Percentiles rank a stretch among this genome's conserved stretches.
Conservation (phyloP, 2,888 invertebrate genomes). For the Lasioglossum malachurum region DNA sequence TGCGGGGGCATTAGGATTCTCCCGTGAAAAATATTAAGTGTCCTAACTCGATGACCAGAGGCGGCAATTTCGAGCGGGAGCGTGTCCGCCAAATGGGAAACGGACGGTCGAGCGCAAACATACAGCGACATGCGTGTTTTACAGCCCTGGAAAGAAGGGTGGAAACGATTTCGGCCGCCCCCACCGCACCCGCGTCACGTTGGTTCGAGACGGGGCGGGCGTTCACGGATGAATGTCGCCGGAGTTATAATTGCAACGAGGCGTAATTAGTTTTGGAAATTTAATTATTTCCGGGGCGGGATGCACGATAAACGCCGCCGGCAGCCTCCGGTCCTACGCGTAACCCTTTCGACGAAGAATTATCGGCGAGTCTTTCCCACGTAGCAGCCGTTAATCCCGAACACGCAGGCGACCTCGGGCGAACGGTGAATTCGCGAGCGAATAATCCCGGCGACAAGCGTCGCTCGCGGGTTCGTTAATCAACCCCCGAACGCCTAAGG, state of each 20-base stretch:
- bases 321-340: conserved; percentile 27
- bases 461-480: conserved; percentile 43
- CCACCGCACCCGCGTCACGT: not conserved
- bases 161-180: conserved; percentile 38
- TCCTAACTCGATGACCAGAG: not conserved
- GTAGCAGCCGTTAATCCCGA: conserved; percentile 63
- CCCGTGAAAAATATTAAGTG: not conserved
- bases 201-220: conserved; percentile 16
- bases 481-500: conserved; percentile 35
- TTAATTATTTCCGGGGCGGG: conserved; percentile 80
- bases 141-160: conserved; percentile 20
- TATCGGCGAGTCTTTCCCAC: conserved; percentile 64
- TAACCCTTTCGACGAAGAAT: conserved; percentile 65
- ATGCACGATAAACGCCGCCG: conserved; percentile 77
- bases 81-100: not conserved
- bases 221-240: conserved; percentile 74
- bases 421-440: not conserved
- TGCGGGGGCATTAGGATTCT: not conserved
- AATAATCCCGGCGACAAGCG: conserved; percentile 40
- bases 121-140: not conserved
- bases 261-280: conserved; percentile 84
- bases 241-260: conserved; percentile 82
- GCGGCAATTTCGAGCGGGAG: not conserved
- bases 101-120: not conserved
- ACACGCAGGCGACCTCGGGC: conserved; percentile 6